Conservation (phyloP, 2,113 vertebrate species). For the Laticauda laticaudata region DNA sequence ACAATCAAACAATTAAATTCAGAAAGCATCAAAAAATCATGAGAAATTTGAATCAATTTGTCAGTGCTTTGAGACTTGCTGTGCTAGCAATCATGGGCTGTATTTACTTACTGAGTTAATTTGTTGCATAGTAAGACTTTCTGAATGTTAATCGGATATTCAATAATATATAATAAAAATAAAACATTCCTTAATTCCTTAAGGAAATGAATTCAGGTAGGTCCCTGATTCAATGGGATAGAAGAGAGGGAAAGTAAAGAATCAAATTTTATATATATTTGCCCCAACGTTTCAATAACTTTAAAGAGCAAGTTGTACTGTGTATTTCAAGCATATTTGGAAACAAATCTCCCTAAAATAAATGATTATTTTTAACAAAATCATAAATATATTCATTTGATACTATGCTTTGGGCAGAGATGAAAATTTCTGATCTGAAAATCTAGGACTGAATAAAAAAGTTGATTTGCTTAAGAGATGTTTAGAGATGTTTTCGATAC, state of each 20-base stretch:
- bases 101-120: neutral
- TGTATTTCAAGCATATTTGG: neutral
- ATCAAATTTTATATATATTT: neutral
- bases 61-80: neutral
- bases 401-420: neutral
- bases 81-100: neutral
- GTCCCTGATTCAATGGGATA: neutral
- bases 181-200: neutral
- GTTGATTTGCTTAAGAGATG: neutral
- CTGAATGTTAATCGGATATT: neutral
- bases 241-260: neutral
- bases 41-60: neutral
- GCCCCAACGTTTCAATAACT: neutral
- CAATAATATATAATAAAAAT: too few relatives aligned
- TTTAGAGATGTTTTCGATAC: neutral
- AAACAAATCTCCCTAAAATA: neutral
- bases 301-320: neutral
- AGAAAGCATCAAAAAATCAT: too few relatives aligned
- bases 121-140: neutral
- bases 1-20: too few relatives aligned
- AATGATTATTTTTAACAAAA: neutral
- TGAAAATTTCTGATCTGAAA: neutral
- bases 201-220: neutral
- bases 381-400: neutral
- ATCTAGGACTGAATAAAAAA: neutral